Conservation (phyloP, 2,797 vertebrate genomes). For the Sebastes goodei region DNA sequence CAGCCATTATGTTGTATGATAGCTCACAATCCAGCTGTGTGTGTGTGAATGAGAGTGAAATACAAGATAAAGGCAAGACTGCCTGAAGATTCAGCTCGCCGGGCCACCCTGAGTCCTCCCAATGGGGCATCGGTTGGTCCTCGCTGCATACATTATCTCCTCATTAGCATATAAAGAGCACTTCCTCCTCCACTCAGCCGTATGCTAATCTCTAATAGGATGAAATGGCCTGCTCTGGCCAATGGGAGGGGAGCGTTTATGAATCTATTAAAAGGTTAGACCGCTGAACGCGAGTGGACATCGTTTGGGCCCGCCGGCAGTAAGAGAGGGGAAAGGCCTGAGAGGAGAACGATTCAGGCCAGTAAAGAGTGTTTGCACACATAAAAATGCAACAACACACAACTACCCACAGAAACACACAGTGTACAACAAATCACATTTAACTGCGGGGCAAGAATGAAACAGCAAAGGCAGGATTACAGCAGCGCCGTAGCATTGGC, state of each 20-base stretch:
- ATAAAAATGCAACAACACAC: constrained; percentile 24
- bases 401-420: constrained; percentile 6
- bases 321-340: not conserved
- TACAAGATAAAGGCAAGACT: constrained; percentile 28
- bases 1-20: not conserved
- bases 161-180: constrained; percentile 82
- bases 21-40: constrained; percentile 15
- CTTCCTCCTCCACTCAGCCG: constrained; percentile 75
- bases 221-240: constrained; percentile 66
- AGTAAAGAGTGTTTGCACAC: constrained; percentile 22
- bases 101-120: constrained; percentile 56
- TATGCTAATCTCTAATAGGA: constrained; percentile 79
- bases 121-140: constrained; percentile 51
- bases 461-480: constrained; percentile 66
- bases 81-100: constrained; percentile 45
- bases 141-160: constrained; percentile 65
- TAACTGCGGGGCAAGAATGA: constrained; percentile 53
- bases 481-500: constrained; percentile 35
- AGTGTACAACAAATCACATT: constrained; percentile 56
- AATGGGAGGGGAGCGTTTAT: constrained; percentile 66
- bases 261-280: constrained; percentile 74
- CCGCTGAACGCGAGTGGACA: constrained; percentile 57
- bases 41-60: constrained; percentile 12
- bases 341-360: constrained; percentile 15
- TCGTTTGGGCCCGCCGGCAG: constrained; percentile 29